Evolutionary conservation across 1,140 invertebrate species (phyloP), one percentile per base, ranked within the genome.

Genomic region (Zaprionus inermis): DNA sequence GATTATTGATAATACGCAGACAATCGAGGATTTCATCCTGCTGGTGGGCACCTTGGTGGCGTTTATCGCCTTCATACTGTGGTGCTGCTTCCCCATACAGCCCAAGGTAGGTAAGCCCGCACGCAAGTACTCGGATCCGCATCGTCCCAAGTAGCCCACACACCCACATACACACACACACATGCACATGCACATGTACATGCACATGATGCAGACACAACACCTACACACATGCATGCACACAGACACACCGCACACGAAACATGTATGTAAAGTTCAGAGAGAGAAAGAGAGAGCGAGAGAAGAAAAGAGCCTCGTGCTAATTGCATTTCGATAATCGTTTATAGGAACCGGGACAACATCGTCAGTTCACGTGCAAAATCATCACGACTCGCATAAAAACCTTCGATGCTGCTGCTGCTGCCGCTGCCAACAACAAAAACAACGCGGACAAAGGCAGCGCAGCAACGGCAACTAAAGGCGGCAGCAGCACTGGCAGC

Each of bases 11-110:
- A 12, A 22, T 46, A 18, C 60, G 22, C 89, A 94, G 94, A 94
- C 94, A 10, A 93, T 94, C 59, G 94, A 95, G 91, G 94, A 95
- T 90, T 94, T 95, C 61, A 95, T 95, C 63, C 82, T 95, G 34
- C 91, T 95, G 32, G 92, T 95, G 69, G 94, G 94, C n/a, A 95
- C 94, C 12, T 84, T 94, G 68, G 94, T 95, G 56, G 94, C 94
- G 36, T 95, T 95, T 84, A 92, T 95, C 59, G 94, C 94, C 11
- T 95, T 95, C 81, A 93, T 95, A 30, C 81, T 95, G 11, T 95
- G 94, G 94, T 95, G 94, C 80, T 95, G 94, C 81, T 95, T 95
- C 82, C 94, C 94, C 34, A 93, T 94, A 55, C 93, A 94, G 46
- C 94, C 94, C n/a, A 95, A 94, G 92, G 94, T 92, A 65, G 24